Evolutionary conservation across 2,888 invertebrate species (phyloP).

Genomic region (Theretra japonica): DNA sequence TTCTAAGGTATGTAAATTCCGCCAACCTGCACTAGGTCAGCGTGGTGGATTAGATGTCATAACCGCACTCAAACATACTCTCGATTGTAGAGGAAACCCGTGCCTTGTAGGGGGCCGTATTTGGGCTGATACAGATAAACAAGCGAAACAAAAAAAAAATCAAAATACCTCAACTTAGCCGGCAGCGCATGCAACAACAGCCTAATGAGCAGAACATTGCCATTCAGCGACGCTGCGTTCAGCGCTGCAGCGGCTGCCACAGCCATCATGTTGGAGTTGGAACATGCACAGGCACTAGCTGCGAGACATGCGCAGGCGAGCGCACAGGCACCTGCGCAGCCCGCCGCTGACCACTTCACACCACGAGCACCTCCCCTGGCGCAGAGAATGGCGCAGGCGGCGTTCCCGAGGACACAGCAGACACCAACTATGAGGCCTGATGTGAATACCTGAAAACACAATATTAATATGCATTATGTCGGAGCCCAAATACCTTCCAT

Average conservation of each 20-base stretch:
- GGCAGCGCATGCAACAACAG: slow-evolving; percentile 71
- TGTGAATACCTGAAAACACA: slow-evolving; percentile 66
- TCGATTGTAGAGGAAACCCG: too few species aligned
- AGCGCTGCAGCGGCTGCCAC: slow-evolving; percentile 75
- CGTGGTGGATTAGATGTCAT: too few species aligned
- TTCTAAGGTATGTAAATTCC: too few species aligned
- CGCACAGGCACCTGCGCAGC: slow-evolving; percentile 71
- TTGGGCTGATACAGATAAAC: too few species aligned
- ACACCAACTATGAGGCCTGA: slow-evolving; percentile 77
- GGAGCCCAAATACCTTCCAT: background rate
- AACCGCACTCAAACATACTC: too few species aligned
- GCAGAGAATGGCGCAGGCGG: slow-evolving; percentile 67
- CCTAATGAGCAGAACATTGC: slow-evolving; percentile 74
- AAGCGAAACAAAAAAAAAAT: too few species aligned
- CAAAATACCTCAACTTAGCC: slow-evolving; percentile 69
- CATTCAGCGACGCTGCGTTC: slow-evolving; percentile 76
- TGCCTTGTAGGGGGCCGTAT: too few species aligned
- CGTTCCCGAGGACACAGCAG: slow-evolving; percentile 74
- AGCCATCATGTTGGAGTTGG: slow-evolving; percentile 59
- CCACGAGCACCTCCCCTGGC: slow-evolving; percentile 69
- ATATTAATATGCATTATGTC: background rate
- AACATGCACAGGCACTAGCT: slow-evolving; percentile 70
- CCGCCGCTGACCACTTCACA: slow-evolving; percentile 68
- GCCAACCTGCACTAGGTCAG: too few species aligned
- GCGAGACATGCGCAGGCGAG: slow-evolving; percentile 69